Evolutionary conservation across 2,888 invertebrate genomes (phyloP).

Genomic region (Gari tellinella): DNA sequence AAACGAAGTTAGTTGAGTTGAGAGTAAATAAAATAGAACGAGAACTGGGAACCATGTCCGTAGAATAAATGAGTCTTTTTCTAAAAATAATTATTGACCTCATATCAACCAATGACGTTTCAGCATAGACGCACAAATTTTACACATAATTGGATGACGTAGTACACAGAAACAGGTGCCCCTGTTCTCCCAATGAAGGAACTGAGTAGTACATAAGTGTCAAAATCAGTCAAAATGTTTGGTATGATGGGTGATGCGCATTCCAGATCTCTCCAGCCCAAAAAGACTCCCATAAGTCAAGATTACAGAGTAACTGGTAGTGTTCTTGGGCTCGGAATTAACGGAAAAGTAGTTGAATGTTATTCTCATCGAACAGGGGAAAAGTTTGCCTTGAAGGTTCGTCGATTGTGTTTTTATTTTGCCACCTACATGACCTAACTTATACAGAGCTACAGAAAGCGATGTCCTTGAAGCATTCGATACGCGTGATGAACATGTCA

Average conservation of each 20-base stretch:
- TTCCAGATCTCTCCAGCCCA: constrained; percentile 83
- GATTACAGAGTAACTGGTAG: constrained; percentile 97
- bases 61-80: neutral
- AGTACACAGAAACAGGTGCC: constrained; percentile 47
- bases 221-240: constrained; percentile 43
- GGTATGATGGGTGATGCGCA: constrained; percentile 72
- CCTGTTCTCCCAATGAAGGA: constrained; percentile 14
- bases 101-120: constrained; percentile 39
- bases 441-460: too few relatives aligned
- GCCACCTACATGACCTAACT: too few relatives aligned
- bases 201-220: constrained; percentile 14
- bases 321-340: constrained; percentile 98
- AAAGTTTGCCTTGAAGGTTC: constrained; percentile 96
- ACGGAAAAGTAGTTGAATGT: constrained; percentile 99
- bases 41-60: too few relatives aligned
- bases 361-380: constrained; percentile 90
- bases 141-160: constrained; percentile 50
- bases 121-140: constrained; percentile 15
- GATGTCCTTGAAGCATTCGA: too few relatives aligned
- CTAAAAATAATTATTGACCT: constrained; percentile 50
- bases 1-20: too few relatives aligned
- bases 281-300: constrained; percentile 92
- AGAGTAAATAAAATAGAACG: too few relatives aligned
- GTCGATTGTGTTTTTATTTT: neutral
- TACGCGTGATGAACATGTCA: too few relatives aligned